These are phyloP conservation scores for Neoscelio sp. DNA, from an alignment of 2,888 invertebrate genomes.

Conservation along the genomic window DNA sequence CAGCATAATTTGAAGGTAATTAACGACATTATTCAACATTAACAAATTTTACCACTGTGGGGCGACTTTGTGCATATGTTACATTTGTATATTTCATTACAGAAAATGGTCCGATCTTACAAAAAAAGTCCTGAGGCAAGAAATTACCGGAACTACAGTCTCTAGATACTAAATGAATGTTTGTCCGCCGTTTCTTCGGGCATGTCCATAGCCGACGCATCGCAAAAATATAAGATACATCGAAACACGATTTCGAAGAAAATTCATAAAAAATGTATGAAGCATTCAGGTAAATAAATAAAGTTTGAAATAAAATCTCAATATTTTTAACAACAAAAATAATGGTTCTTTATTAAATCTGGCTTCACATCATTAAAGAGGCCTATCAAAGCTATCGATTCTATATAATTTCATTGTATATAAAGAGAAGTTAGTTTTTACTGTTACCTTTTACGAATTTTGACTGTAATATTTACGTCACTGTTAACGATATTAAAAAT, in stretches of 20 bases:
- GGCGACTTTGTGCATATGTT: slow-evolving; percentile 8
- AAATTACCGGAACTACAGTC: slow-evolving; percentile 3
- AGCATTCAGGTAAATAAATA: not conserved
- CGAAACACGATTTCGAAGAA: slow-evolving; percentile 37
- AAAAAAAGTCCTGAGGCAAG: slow-evolving; percentile 2
- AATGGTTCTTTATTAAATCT: not conserved
- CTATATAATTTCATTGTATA: too few relatives aligned
- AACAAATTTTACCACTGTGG: slow-evolving; percentile 2
- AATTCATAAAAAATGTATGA: slow-evolving; percentile 14
- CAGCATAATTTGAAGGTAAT: not conserved
- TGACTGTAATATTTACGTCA: too few relatives aligned
- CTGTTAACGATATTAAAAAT: too few relatives aligned
- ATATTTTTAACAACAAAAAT: not conserved
- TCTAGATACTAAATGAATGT: not conserved
- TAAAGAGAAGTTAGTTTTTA: too few relatives aligned
- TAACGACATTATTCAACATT: not conserved
- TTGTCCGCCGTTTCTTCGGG: not conserved
- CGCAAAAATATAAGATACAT: slow-evolving; percentile 10
- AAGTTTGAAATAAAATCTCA: not conserved
- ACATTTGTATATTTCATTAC: not conserved
- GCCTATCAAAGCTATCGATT: too few relatives aligned
- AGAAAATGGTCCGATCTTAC: slow-evolving; percentile 2
- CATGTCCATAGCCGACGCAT: slow-evolving; percentile 6
- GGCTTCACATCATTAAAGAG: too few relatives aligned
- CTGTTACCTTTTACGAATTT: too few relatives aligned